A percentile compares a stretch with the other conserved stretches of the same genome.
These are phyloP conservation scores for Myiotriccus ornatus DNA, from an alignment of 2,797 vertebrate species.

Conservation along the genomic window DNA sequence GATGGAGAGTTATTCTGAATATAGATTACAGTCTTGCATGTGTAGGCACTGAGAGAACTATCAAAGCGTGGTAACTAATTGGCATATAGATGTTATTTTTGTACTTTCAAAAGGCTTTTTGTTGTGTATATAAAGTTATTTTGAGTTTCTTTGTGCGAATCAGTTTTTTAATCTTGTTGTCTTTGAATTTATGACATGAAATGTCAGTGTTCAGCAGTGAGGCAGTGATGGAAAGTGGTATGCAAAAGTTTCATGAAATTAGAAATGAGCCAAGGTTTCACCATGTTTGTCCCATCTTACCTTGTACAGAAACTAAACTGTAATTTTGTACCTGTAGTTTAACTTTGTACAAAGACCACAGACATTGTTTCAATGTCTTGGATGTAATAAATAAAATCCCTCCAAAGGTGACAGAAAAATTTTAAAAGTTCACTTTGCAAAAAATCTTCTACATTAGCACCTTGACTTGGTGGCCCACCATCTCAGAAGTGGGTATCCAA, in stretches of 20 bases:
- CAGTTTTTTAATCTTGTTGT: constrained; percentile 68
- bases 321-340: constrained; percentile 42
- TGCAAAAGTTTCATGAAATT: background rate
- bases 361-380: background rate
- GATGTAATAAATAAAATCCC: background rate
- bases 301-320: constrained; percentile 48
- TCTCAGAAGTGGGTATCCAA: background rate
- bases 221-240: background rate
- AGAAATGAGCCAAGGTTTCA: background rate
- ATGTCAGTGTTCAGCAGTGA: constrained; percentile 66
- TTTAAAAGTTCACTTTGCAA: background rate
- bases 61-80: constrained; percentile 70
- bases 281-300: background rate
- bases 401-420: background rate
- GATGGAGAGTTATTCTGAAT: constrained; percentile 28
- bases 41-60: constrained; percentile 63
- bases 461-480: background rate
- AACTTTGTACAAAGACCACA: constrained; percentile 40
- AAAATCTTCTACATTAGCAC: background rate
- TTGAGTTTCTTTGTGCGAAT: constrained; percentile 72
- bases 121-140: constrained; percentile 78
- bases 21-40: constrained; percentile 67
- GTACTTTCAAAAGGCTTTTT: constrained; percentile 74
- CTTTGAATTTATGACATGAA: constrained; percentile 58
- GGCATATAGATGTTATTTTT: constrained; percentile 79